Percentiles rank a stretch among this genome's conserved stretches.
These are phyloP conservation scores for Dusona sp. DNA, from an alignment of 2,888 invertebrate genomes.

Conservation along the genomic window DNA sequence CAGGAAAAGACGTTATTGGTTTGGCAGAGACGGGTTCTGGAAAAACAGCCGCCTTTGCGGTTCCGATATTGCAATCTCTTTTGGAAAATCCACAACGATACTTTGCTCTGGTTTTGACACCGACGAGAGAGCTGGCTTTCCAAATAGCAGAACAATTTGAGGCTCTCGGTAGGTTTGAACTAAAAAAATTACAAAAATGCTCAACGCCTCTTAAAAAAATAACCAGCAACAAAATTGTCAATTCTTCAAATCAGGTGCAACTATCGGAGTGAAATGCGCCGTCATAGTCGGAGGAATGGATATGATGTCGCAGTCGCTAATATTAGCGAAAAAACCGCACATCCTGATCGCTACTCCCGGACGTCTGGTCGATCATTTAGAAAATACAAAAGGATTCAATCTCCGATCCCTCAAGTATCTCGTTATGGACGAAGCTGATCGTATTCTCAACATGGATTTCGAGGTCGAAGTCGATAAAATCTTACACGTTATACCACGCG, in stretches of 20 bases:
- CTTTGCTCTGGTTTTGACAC: constrained; percentile 97
- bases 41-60: constrained; percentile 98
- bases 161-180: constrained; percentile 90
- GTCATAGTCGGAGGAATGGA: constrained; percentile 99
- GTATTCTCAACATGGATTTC: constrained; percentile 99
- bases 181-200: not conserved
- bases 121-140: constrained; percentile 98
- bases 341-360: constrained; percentile 99
- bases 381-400: constrained; percentile 99
- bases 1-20: constrained; percentile 93
- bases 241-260: constrained; percentile 87
- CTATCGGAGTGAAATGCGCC: constrained; percentile 97
- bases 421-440: constrained; percentile 99
- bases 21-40: constrained; percentile 96
- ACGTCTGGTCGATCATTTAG: constrained; percentile 96
- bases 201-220: not conserved
- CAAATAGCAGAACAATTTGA: constrained; percentile 99
- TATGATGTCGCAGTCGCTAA: constrained; percentile 97
- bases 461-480: constrained; percentile 99
- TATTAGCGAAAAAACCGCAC: constrained; percentile 98
- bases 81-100: constrained; percentile 96
- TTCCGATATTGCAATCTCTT: constrained; percentile 97
- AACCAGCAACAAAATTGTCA: not conserved
- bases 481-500: constrained; percentile 94
- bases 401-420: constrained; percentile 94